Evolutionary conservation across 2,797 vertebrate genomes (phyloP), one percentile per base, ranked within the genome.

Genomic region (Coendou prehensilis): DNA sequence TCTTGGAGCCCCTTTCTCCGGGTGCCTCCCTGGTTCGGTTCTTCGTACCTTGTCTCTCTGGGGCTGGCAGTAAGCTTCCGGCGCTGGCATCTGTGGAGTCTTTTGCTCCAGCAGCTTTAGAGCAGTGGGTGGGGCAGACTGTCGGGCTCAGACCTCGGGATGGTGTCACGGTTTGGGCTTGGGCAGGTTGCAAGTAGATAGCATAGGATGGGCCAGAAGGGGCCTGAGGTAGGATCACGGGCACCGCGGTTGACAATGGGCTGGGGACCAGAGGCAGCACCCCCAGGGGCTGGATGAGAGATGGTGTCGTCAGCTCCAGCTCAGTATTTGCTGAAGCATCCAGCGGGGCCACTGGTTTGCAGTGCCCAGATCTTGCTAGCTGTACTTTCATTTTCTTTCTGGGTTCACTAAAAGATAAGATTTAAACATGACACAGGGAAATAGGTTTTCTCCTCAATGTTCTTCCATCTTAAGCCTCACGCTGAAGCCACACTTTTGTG

Each of bases 101-200:
- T 75, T 92, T 94, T 96, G 97, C 91, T 96, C 92, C 97, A 76
- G 94, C 73, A 63, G 92, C 28, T 18, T 94, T 97, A 64, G 98
- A 92, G 87, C 95, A 99, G 86, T 94, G 99, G 97, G 99, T 98
- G 15, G 99, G 99, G 95, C 99, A 99, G 93, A 99, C 97, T 0
- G 99, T 98, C 2, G 99, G 98, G 97, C 98, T 99, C 56, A 99
- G 99, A 50, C 98, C 97, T 89, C 96, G 99, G 47, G 98, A 98
- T 0, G 95, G 69, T 0, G 99, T 99, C 97, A 99, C 87, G 0
- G 99, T 97, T 89, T 98, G 98, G 71, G 99, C 96, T 75, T 99
- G 99, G 50, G 99, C 95, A 13, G 99, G 98, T 30, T 99, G 99
- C 97, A 99, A 71, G 83, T 99, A 99, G 37, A 99, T 98, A 0